Evolutionary conservation across 2,113 vertebrate genomes (phyloP).

Genomic region (Thomomys bottae): DNA sequence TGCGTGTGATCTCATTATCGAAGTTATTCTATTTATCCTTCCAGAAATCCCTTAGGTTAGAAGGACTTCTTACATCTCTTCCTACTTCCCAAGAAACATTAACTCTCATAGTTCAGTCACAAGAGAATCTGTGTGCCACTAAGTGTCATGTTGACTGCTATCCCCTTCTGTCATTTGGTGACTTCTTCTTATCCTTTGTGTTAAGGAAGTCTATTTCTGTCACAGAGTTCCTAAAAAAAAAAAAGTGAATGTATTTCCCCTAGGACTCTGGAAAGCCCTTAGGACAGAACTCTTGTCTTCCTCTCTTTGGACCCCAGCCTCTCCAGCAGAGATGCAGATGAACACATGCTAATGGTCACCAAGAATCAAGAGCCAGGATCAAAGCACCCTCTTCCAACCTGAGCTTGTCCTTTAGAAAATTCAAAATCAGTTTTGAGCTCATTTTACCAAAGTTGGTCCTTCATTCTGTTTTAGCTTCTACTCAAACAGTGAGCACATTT

Average conservation of each 20-base stretch:
- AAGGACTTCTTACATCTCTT: constrained; percentile 9
- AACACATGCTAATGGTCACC: neutral
- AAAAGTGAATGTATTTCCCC: too few relatives aligned
- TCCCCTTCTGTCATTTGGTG: neutral
- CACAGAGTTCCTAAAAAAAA: too few relatives aligned
- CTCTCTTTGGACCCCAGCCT: neutral
- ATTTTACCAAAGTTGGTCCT: neutral
- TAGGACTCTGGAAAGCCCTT: neutral
- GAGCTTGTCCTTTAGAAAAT: neutral
- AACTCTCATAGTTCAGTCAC: neutral
- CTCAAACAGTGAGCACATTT: neutral
- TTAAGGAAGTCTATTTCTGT: neutral
- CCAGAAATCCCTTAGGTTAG: neutral
- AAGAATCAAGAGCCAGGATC: neutral
- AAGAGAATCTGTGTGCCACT: neutral
- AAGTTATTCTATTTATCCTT: neutral
- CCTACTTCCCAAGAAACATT: neutral
- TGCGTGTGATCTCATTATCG: neutral
- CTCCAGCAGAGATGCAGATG: neutral
- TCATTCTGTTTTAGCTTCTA: neutral
- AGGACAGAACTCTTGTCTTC: neutral
- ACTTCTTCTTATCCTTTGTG: neutral
- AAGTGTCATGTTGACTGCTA: neutral
- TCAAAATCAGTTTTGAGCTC: neutral
- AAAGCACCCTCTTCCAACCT: neutral